These are phyloP conservation scores for Poecile atricapillus DNA, from an alignment of 2,113 vertebrate species.

Conservation along the genomic window DNA sequence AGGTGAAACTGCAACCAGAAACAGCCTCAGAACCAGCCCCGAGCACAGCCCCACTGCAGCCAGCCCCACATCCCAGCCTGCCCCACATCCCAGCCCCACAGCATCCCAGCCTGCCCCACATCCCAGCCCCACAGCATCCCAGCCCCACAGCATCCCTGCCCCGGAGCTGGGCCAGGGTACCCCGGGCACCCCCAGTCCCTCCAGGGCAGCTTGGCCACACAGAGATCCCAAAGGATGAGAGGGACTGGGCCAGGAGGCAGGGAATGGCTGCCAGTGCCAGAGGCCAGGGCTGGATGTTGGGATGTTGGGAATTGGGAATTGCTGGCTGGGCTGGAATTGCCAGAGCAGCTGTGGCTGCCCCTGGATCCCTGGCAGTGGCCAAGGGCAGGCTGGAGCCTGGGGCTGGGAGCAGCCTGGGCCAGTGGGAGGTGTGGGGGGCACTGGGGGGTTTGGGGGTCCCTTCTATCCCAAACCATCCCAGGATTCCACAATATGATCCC, in stretches of 20 bases:
- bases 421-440: background rate
- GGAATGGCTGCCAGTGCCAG: background rate
- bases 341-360: background rate
- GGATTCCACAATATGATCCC: background rate
- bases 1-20: conserved; percentile 86
- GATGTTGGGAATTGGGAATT: background rate
- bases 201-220: background rate
- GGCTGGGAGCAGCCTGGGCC: background rate
- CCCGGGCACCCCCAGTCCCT: background rate
- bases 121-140: rapidly evolving
- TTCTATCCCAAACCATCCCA: background rate
- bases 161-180: rapidly evolving
- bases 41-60: background rate
- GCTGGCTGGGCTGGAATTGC: rapidly evolving
- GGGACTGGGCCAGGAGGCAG: background rate
- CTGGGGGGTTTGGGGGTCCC: background rate
- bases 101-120: background rate
- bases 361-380: background rate
- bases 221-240: background rate
- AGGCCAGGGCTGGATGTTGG: background rate
- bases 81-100: too few species aligned
- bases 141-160: rapidly evolving
- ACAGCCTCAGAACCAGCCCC: rapidly evolving
- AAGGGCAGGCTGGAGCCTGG: background rate
- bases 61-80: too few species aligned